Conservation (phyloP, 1,140 invertebrate genomes). For the Sarcophaga peregrina region DNA sequence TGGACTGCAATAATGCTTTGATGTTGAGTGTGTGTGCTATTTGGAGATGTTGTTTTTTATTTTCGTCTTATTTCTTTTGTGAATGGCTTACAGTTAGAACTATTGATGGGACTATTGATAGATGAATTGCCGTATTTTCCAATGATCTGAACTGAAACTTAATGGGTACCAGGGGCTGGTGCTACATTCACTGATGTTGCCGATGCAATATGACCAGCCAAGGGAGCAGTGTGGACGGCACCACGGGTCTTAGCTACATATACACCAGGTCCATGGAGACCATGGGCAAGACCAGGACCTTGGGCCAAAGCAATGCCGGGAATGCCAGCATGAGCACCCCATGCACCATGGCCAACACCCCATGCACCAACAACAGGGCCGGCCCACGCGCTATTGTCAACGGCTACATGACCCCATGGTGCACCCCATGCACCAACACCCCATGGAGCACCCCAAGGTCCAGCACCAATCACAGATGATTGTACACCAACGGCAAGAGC, state of each 20-base stretch:
- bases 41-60: neutral
- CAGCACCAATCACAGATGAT: constrained; percentile 54
- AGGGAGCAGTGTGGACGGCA: constrained; percentile 69
- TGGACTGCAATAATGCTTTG: neutral
- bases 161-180: constrained; percentile 67
- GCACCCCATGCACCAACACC: constrained; percentile 56
- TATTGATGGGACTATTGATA: neutral
- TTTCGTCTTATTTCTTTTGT: too few relatives aligned
- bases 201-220: constrained; percentile 66
- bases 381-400: constrained; percentile 49
- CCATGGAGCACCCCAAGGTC: constrained; percentile 54
- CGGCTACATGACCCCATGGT: constrained; percentile 48
- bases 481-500: constrained; percentile 63
- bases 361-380: constrained; percentile 51
- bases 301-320: constrained; percentile 61
- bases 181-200: constrained; percentile 67
- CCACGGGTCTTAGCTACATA: constrained; percentile 70
- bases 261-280: constrained; percentile 54
- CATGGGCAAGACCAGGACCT: constrained; percentile 60
- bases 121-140: neutral
- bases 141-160: neutral
- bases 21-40: neutral
- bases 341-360: constrained; percentile 8
- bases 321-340: constrained; percentile 44
- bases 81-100: too few relatives aligned